Evolutionary conservation across 2,888 invertebrate species (phyloP).

Genomic region (Dilophus febrilis): DNA sequence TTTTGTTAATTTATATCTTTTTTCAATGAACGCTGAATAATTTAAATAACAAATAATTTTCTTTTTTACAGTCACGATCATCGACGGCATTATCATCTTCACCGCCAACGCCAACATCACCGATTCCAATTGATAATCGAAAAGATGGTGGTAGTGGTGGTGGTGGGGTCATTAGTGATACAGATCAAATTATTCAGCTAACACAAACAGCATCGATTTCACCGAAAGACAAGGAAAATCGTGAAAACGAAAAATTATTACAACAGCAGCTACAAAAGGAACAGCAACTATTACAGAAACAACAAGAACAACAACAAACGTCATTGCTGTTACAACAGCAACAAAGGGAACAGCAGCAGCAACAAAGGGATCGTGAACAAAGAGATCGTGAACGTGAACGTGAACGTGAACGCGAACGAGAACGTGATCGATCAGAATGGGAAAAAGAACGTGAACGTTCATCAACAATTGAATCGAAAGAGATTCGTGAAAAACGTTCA

Average conservation of each 20-base stretch:
- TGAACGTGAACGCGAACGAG: constrained; percentile 28
- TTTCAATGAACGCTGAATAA: not conserved
- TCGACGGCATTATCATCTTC: no score
- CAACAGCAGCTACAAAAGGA: constrained; percentile 10
- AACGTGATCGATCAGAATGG: constrained; percentile 16
- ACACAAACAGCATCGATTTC: not conserved
- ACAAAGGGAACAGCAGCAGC: constrained; percentile 31
- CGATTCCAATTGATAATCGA: no score
- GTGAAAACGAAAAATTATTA: constrained; percentile 9
- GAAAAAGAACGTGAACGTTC: constrained; percentile 17
- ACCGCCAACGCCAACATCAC: no score
- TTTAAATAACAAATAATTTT: not conserved
- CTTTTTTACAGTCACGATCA: no score
- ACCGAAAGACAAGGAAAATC: not conserved
- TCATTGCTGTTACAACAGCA: constrained; percentile 10
- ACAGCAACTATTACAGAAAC: constrained; percentile 7
- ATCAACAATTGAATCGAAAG: constrained; percentile 14
- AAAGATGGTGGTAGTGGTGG: no score
- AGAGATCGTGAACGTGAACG: constrained; percentile 28
- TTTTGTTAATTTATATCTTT: constrained; percentile 2
- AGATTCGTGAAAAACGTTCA: constrained; percentile 8
- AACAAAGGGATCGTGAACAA: constrained; percentile 14
- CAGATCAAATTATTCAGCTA: not conserved
- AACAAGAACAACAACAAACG: constrained; percentile 1
- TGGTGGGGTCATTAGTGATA: no score